Base-by-base conservation (phyloP, 2,888 invertebrate genomes). In the Tolmerus cingulatus region DNA sequence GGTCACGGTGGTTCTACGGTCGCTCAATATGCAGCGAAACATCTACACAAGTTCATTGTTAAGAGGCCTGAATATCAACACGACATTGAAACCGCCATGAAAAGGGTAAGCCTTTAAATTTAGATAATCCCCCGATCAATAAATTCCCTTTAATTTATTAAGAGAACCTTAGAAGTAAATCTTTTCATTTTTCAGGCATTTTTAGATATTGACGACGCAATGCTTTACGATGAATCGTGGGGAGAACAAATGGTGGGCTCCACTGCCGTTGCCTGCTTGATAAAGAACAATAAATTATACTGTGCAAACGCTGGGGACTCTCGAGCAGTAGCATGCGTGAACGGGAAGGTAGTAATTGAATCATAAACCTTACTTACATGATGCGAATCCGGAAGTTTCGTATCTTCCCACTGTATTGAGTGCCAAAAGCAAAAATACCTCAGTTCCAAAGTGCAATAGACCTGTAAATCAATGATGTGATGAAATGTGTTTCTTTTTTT, bases 221-320 rank as follows among this genome's bases (percentile, higher is more conserved):
- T 99, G 99, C 93, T 96, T 81, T 95, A 96, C 90, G 98, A 99
- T 91, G 96, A 97, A 87, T 94, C 95, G 90, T 94, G 98, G 90
- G 97, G 96, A 91, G 97, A 97, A 92, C 98, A 98, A 92, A 95
- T 98, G 91, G 98, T 98, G 9, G 99, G 99, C 82, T 97, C 98
- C 85, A 99, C 99, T 43, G 99, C 98, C 8, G 96, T 98, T 81
- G 95, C 96, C 85, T 95, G 97, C 85, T 93, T 98, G 30, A 93
- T 98, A 84, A 98, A 98, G 93, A 95, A 97, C 90, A 95, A 96
- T 91, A 95, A 95, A 89, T 93, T 99, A 74, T 99, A 96, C 92
- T 98, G 99, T 93, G 98, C 97, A 87, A 99, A 99, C 92, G 98
- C 98, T 12, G 99, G 99, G 0, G 99, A 99, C 91, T 99, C 99